phyloP scores from a whole-genome alignment of 2,113 vertebrate species.

The Neopipo cinnamomea region DNA sequence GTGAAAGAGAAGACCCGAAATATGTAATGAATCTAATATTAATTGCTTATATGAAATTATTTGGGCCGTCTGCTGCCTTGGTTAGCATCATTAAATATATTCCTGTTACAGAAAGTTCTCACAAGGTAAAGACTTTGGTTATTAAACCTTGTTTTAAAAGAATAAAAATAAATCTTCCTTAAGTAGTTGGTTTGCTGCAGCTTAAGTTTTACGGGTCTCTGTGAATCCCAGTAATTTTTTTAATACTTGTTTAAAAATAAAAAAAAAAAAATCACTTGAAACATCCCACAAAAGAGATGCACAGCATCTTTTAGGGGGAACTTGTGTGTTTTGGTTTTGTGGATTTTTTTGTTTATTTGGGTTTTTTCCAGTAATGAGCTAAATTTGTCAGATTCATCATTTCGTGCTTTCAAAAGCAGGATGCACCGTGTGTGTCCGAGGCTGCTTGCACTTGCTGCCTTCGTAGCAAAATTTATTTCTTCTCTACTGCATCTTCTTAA shows the following conservation, averaged over 20 bases:
- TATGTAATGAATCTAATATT: background rate
- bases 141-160: background rate
- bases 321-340: background rate
- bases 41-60: background rate
- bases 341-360: accelerated
- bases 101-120: background rate
- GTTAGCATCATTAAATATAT: background rate
- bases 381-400: background rate
- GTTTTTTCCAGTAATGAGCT: background rate
- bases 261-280: background rate
- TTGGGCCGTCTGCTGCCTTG: background rate
- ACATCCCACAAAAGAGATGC: background rate
- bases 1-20: background rate
- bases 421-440: accelerated
- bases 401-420: background rate
- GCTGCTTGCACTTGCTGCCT: background rate
- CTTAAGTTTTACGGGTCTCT: background rate
- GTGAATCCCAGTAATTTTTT: background rate
- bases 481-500: background rate
- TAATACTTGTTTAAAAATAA: background rate
- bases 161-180: background rate
- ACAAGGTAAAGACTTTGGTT: background rate
- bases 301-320: background rate
- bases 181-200: background rate
- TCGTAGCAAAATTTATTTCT: background rate